Percentiles rank a stretch among this genome's conserved stretches.
Evolutionary conservation across 2,797 vertebrate genomes (phyloP).

Genomic region (Apogon talboti): DNA sequence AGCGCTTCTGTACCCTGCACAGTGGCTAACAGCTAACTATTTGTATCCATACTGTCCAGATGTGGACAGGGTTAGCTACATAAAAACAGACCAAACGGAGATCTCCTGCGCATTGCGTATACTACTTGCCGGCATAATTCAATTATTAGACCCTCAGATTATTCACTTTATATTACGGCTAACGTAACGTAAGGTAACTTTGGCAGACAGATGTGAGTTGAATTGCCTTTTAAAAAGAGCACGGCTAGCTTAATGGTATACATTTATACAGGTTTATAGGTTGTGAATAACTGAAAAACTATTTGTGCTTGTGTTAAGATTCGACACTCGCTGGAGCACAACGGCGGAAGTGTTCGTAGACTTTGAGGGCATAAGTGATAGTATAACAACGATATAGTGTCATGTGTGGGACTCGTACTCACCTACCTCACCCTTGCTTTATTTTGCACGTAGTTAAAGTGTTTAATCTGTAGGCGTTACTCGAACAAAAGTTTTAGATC

Average conservation of each 20-base stretch:
- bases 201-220: conserved; percentile 22
- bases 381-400: conserved; percentile 12
- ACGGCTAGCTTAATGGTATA: conserved; percentile 55
- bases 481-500: background rate
- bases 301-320: conserved; percentile 8
- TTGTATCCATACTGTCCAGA: conserved; percentile 50
- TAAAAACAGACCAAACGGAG: background rate
- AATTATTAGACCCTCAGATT: background rate
- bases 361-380: conserved; percentile 4
- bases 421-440: conserved; percentile 7
- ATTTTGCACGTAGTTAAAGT: conserved; percentile 1
- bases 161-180: background rate
- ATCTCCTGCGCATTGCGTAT: background rate
- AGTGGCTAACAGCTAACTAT: conserved; percentile 60
- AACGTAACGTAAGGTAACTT: background rate
- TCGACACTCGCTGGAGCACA: background rate
- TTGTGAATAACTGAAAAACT: conserved; percentile 18
- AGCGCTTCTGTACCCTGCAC: conserved; percentile 44
- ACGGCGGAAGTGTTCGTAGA: background rate
- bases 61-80: conserved; percentile 13
- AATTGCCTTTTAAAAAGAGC: conserved; percentile 22
- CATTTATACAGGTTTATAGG: conserved; percentile 62
- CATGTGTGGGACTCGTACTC: conserved; percentile 18
- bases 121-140: fast-evolving
- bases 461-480: background rate